phyloP scores from a whole-genome alignment of 2,797 vertebrate species.

The Pseudocheirus occidentalis region DNA sequence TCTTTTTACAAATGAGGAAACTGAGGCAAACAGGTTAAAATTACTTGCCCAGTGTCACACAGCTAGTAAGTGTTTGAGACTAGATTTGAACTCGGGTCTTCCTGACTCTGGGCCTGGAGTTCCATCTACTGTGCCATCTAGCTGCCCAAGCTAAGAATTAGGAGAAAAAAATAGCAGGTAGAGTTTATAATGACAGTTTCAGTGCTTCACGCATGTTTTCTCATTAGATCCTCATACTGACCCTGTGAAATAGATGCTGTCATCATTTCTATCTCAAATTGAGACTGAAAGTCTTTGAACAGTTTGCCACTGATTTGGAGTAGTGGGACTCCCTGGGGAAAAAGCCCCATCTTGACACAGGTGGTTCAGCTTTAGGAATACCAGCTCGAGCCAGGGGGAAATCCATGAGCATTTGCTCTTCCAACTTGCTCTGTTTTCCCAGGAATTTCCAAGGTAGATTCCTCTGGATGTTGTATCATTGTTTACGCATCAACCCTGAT shows the following conservation, averaged over 20 bases:
- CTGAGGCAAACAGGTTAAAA: not conserved
- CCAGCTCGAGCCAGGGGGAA: not conserved
- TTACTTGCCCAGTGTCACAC: not conserved
- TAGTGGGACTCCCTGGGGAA: not conserved
- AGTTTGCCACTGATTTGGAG: not conserved
- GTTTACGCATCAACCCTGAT: conserved; percentile 66
- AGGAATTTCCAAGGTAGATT: conserved; percentile 57
- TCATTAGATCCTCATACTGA: not conserved
- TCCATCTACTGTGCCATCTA: not conserved
- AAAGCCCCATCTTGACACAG: too few relatives aligned
- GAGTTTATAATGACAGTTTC: not conserved
- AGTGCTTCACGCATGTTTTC: not conserved
- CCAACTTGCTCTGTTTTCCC: not conserved
- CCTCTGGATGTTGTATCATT: conserved; percentile 27
- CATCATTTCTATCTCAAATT: not conserved
- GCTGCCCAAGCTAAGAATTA: not conserved
- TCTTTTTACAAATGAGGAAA: not conserved
- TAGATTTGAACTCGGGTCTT: not conserved
- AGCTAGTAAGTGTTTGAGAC: not conserved
- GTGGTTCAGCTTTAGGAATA: not conserved
- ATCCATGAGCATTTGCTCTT: not conserved
- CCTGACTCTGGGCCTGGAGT: not conserved
- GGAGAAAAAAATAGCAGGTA: not conserved
- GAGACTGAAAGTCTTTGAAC: not conserved
- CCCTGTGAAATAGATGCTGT: not conserved